phyloP scores from a whole-genome alignment of 2,888 invertebrate species.

The Aelia acuminata region DNA sequence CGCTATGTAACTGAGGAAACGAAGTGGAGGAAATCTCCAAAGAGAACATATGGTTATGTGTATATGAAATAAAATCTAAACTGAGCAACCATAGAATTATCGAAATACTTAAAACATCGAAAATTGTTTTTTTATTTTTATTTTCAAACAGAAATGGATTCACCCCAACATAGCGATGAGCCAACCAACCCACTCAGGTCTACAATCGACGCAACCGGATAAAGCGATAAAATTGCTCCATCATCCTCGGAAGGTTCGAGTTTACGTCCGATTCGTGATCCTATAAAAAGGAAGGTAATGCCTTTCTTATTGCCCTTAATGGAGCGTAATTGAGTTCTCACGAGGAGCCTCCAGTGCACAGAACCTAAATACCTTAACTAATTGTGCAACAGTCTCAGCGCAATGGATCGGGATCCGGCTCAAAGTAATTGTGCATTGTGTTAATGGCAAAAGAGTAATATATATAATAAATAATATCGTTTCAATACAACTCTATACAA shows the following conservation, averaged over 20 bases:
- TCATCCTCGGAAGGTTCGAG: background rate
- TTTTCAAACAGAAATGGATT: too few relatives aligned
- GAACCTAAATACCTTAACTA: slow-evolving; percentile 7
- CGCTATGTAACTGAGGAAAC: too few relatives aligned
- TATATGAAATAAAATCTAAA: too few relatives aligned
- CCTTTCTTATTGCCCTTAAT: slow-evolving; percentile 35
- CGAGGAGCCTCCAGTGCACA: background rate
- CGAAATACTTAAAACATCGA: too few relatives aligned
- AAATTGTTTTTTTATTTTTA: too few relatives aligned
- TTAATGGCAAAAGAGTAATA: background rate
- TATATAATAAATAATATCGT: too few relatives aligned
- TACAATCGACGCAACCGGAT: background rate
- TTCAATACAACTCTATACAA: too few relatives aligned
- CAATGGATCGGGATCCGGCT: background rate
- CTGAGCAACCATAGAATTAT: too few relatives aligned
- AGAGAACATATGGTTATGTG: too few relatives aligned
- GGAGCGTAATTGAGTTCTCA: slow-evolving; percentile 18
- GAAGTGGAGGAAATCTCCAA: too few relatives aligned
- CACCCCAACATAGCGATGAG: background rate
- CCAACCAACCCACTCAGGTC: background rate
- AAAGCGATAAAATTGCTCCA: slow-evolving; percentile 26
- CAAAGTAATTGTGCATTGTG: background rate
- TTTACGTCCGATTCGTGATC: slow-evolving; percentile 40
- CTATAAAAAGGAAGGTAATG: slow-evolving; percentile 18
- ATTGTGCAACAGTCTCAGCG: background rate